Base-by-base conservation (phyloP, 2,113 vertebrate species). In the Delphinapterus leucas region DNA sequence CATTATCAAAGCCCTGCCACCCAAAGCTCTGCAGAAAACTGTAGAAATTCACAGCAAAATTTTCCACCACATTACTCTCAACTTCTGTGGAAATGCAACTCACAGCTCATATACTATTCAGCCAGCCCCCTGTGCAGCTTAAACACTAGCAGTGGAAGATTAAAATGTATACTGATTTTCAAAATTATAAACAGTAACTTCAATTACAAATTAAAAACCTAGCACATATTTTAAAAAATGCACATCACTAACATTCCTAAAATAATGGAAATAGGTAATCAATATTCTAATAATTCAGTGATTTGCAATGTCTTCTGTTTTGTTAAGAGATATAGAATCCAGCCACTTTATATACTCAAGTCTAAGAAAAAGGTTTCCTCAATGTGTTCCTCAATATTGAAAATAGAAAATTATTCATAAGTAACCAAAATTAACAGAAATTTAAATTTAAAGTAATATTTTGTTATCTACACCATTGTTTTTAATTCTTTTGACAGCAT, bases 171-270 rank as follows among this genome's bases (percentile, higher is more conserved):
- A 65, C 8, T 58, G 41, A 36, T 93, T 97, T 96, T 76, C 12
- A 84, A 92, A 90, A 86, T 84, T 86, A 82, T 55, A 94, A 96
- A 71, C 7, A 94, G 36, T 38, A 96, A 96, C 85, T 96, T 13
- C 26, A 92, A 90, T 44, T 68, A 84, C 23, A 96, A 93, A 81
- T 88, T 92, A 65, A 49, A 87, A 95, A 70, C 17, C 70, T 71
- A 93, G 71, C 25, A 86, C 47, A 92, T 10, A 77, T 68, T 95
- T 95, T 90, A 8, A 71, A 93, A 95, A 90, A 61, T 86, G 26
- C 77, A 85, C 15, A 49, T 88, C 44, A 93, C 14, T 73, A 85
- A 84, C 74, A 95, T 60, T 95, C 49, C 61, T 88, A 93, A 97
- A 85, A 71, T 92, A 79, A 89, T 31, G 14, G 25, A 90, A 94